Evolutionary conservation across 2,113 vertebrate species (phyloP), one percentile per base, ranked within the genome.

Genomic region (Grammomys dolichurus): DNA sequence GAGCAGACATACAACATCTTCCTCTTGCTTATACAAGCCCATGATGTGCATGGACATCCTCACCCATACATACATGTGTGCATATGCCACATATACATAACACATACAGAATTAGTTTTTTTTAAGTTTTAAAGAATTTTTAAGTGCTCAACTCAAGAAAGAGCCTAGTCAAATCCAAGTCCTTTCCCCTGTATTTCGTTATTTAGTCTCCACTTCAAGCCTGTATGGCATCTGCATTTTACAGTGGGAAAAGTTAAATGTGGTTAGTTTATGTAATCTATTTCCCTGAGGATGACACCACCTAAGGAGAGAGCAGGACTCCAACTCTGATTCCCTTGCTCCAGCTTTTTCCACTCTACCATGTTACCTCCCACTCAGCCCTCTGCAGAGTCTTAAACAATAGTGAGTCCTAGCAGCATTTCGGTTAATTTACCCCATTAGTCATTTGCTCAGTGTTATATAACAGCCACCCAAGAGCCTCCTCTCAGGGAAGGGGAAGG

Each of bases 361-460:
- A 1, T 31, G 19, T n/a, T 65, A 8, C 75, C 72, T 81, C 36
- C 89, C 70, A 94, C 70, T 24, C 87, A 89, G 7, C 33, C 77
- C 75, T 28, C 8, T 60, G 46, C 63, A 94, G 81, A 93, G 28
- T 46, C 67, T 90, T 26, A 60, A 90, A 87, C 67, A 90, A 33
- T 40, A 88, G 43, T 24, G 26, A 93, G 60, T 46, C 60, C 82
- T 24, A 28, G 48, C 14, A 78, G 54, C 36, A 70, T 65, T 75
- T 73, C 72, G 33, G 87, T 46, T 87, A 67, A 97, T 91, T 90
- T 77, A 60, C 65, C 22, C 63, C 31, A n/a, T 80, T 94, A 89
- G 93, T 96, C 94, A 77, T 94, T 93, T 96, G 54, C 43, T 92
- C 65, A 69, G 31, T 58, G 73, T 95, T 92, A 91, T 33, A 33